phyloP scores from a whole-genome alignment of 2,888 invertebrate species.

The Chrysodeixis includens region DNA sequence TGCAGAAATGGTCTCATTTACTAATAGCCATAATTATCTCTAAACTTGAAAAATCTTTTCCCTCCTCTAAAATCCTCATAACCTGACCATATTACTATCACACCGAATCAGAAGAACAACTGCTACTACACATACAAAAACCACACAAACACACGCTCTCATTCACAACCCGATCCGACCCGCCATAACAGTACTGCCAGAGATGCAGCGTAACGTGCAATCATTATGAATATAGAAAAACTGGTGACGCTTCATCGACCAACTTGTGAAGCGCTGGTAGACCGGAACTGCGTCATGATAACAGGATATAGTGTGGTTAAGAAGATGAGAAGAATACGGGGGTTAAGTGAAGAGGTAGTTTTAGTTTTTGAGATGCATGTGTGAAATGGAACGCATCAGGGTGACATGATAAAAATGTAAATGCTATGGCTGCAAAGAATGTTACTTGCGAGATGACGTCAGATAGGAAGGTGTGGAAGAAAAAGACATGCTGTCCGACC shows the following conservation, averaged over 20 bases:
- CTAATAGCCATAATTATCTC: no score
- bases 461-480: no score
- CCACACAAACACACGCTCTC: conserved; percentile 71
- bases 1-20: no score
- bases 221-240: conserved; percentile 66
- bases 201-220: conserved; percentile 69
- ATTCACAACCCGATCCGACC: conserved; percentile 67
- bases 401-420: no score
- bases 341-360: background rate
- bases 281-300: conserved; percentile 54
- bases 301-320: conserved; percentile 36
- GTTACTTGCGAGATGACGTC: no score
- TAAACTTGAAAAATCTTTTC: no score
- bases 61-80: background rate
- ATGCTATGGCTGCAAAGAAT: no score
- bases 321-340: conserved; percentile 13
- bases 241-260: conserved; percentile 71
- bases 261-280: conserved; percentile 49
- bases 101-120: conserved; percentile 23
- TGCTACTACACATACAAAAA: conserved; percentile 34
- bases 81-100: background rate
- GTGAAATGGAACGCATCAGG: no score
- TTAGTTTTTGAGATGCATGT: no score
- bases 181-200: conserved; percentile 61
- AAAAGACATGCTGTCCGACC: no score